Percentiles rank a stretch among this genome's conserved stretches.
These are phyloP conservation scores for Palythoa grandis DNA, from an alignment of 92 coral and sea anemone genomes.

Conservation along the genomic window DNA sequence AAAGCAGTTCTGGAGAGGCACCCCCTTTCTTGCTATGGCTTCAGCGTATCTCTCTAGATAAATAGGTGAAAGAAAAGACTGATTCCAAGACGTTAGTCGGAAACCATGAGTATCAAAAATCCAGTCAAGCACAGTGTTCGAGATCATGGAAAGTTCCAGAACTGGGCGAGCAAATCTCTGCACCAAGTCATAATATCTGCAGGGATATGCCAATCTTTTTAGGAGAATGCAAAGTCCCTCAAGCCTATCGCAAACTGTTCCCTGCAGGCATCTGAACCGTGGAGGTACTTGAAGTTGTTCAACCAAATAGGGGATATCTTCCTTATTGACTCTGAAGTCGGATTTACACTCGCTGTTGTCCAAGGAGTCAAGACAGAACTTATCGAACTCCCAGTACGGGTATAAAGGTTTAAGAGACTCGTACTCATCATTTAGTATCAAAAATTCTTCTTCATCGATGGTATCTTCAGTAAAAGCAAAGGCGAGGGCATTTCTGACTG, in stretches of 20 bases:
- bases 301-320: conserved; percentile 3
- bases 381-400: conserved; percentile 41
- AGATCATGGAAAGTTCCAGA: conserved; percentile 61
- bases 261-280: conserved; percentile 6
- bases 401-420: conserved; percentile 46
- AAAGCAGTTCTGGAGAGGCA: too few species aligned
- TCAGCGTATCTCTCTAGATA: conserved; percentile 50
- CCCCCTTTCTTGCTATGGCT: conserved; percentile 52
- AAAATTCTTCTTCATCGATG: conserved; percentile 50
- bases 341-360: conserved; percentile 6
- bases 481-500: conserved; percentile 36
- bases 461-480: conserved; percentile 32
- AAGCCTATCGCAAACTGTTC: neutral
- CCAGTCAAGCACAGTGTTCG: conserved; percentile 70
- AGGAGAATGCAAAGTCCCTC: conserved; percentile 47
- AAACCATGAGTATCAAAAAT: conserved; percentile 45
- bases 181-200: conserved; percentile 55
- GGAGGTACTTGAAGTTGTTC: conserved; percentile 2
- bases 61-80: conserved; percentile 51
- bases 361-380: conserved; percentile 36
- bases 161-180: conserved; percentile 63
- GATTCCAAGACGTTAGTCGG: conserved; percentile 70
- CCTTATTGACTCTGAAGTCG: conserved; percentile 15
- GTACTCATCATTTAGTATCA: conserved; percentile 42
- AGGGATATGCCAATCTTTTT: conserved; percentile 56